Conservation (phyloP, 2,797 vertebrate genomes). For the Borostomias antarcticus region DNA sequence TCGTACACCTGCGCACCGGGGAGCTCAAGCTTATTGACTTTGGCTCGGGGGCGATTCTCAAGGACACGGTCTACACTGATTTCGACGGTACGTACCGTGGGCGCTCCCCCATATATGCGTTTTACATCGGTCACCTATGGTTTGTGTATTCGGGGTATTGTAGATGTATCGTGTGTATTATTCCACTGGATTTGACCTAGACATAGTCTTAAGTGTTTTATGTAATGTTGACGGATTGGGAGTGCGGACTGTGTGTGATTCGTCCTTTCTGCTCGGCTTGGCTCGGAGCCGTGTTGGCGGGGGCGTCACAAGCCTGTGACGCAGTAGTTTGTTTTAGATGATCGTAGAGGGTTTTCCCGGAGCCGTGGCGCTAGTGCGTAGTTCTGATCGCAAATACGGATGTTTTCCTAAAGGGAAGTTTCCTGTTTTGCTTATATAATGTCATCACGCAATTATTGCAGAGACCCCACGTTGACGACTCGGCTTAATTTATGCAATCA, state of each 20-base stretch:
- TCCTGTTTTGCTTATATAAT: background rate
- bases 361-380: slow-evolving; percentile 7
- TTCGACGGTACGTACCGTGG: slow-evolving; percentile 89
- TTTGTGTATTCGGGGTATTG: background rate
- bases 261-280: background rate
- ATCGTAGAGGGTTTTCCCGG: slow-evolving; percentile 75
- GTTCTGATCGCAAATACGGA: slow-evolving; percentile 1
- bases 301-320: slow-evolving; percentile 77
- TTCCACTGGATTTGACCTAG: background rate
- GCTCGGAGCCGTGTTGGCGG: slow-evolving; percentile 28
- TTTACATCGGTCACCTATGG: too few relatives aligned
- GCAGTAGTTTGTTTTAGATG: slow-evolving; percentile 80
- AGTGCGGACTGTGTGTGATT: background rate
- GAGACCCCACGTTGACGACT: too few relatives aligned
- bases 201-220: too few relatives aligned
- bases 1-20: slow-evolving; percentile 91
- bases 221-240: background rate
- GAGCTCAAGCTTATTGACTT: slow-evolving; percentile 98
- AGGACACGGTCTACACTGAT: slow-evolving; percentile 98
- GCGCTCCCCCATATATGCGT: too few relatives aligned
- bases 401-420: slow-evolving; percentile 1
- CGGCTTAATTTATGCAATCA: too few relatives aligned
- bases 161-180: background rate
- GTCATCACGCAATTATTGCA: background rate
- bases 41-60: slow-evolving; percentile 94